phyloP scores from a whole-genome alignment of 1,140 invertebrate genomes.

The Amphibalanus amphitrite region DNA sequence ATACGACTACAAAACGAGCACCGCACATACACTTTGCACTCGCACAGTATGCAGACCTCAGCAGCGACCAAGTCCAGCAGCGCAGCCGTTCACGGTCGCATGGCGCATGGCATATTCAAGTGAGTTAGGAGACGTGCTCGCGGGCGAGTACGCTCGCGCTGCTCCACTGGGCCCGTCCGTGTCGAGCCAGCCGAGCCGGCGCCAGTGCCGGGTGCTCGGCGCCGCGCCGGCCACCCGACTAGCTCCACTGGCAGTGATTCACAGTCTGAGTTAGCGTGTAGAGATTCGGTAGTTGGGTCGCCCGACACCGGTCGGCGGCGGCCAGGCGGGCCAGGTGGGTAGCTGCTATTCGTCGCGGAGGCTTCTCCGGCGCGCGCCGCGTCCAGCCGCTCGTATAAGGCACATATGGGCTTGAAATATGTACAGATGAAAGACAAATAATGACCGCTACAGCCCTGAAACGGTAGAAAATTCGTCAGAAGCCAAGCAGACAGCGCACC shows the following conservation, averaged over 20 bases:
- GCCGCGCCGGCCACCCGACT: neutral
- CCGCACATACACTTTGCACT: neutral
- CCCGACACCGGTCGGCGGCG: neutral
- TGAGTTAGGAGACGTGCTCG: neutral
- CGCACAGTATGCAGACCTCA: too few species aligned
- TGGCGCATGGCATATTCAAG: neutral
- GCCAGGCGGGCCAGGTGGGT: neutral
- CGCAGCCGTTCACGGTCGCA: too few species aligned
- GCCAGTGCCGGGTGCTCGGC: too few species aligned
- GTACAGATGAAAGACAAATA: neutral
- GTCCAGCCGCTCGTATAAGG: neutral
- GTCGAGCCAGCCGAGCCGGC: too few species aligned
- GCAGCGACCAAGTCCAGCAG: too few species aligned
- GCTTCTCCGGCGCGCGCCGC: too few species aligned
- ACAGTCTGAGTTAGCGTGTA: too few species aligned
- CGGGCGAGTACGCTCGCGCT: too few species aligned
- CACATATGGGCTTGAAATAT: neutral
- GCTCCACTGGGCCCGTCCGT: too few species aligned
- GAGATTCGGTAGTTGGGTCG: too few species aligned
- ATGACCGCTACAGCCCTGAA: slow-evolving; percentile 37
- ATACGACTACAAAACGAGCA: neutral
- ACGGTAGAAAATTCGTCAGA: too few species aligned
- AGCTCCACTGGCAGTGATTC: neutral
- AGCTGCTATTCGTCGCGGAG: neutral
- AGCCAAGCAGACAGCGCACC: too few species aligned